phyloP scores from a whole-genome alignment of 2,113 vertebrate genomes.

The Vulpes vulpes region DNA sequence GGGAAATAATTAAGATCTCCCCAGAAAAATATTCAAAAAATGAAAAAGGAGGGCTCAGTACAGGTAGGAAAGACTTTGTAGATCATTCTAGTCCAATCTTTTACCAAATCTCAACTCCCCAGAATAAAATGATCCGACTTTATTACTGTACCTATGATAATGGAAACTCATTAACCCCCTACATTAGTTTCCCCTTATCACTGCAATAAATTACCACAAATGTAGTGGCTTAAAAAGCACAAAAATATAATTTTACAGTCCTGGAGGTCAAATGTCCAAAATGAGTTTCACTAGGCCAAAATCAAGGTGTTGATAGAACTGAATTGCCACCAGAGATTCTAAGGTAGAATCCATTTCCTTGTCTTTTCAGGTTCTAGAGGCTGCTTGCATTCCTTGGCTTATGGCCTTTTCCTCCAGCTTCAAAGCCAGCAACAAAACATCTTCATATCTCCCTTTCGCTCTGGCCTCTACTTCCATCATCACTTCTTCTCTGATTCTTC shows the following conservation, averaged over 20 bases:
- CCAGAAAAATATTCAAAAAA: conserved; percentile 32
- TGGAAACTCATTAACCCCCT: background rate
- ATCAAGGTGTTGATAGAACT: background rate
- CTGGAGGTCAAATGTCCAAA: background rate
- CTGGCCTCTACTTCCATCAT: background rate
- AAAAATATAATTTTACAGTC: conserved; percentile 24
- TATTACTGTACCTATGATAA: background rate
- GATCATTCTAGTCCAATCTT: background rate
- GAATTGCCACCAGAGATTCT: background rate
- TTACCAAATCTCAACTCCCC: background rate
- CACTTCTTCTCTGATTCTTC: background rate
- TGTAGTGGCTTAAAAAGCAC: conserved; percentile 8
- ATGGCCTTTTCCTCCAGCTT: background rate
- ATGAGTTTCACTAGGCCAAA: conserved; percentile 21
- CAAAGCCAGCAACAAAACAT: background rate
- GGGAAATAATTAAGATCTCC: background rate
- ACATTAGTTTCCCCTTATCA: background rate
- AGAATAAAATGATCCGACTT: background rate
- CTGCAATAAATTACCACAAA: background rate
- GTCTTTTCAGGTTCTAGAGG: background rate
- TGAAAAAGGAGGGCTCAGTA: background rate
- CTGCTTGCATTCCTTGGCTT: background rate
- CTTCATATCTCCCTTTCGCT: background rate
- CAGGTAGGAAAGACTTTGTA: background rate
- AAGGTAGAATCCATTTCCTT: background rate